phyloP scores from a whole-genome alignment of 2,113 vertebrate species.

The Halichoeres trimaculatus region DNA sequence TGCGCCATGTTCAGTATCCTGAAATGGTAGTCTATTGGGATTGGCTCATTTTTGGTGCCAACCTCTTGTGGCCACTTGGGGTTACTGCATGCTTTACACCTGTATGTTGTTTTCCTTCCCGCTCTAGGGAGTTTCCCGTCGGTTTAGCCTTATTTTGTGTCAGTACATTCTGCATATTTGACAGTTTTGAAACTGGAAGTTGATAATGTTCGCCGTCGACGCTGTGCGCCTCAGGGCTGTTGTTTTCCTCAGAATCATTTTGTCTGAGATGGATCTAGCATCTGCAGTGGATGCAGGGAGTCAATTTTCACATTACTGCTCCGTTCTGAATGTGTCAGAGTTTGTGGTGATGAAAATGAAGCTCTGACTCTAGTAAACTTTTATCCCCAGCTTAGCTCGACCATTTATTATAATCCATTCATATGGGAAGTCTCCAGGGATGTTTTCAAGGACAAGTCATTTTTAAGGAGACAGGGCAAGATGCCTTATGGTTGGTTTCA shows the following conservation, averaged over 20 bases:
- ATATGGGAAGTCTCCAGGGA: slow-evolving; percentile 45
- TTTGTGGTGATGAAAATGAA: slow-evolving; percentile 44
- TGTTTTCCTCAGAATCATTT: slow-evolving; percentile 14
- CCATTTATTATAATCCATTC: slow-evolving; percentile 68
- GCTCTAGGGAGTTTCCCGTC: neutral
- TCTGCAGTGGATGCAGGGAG: slow-evolving; percentile 6
- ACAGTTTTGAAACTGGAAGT: neutral
- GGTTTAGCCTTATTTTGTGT: neutral
- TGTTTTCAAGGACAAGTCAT: slow-evolving; percentile 63
- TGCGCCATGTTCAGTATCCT: no score
- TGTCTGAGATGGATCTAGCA: slow-evolving; percentile 4
- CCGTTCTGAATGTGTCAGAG: slow-evolving; percentile 35
- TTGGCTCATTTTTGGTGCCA: neutral
- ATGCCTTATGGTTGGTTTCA: slow-evolving; percentile 52
- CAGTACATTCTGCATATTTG: slow-evolving; percentile 6
- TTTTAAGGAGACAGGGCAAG: slow-evolving; percentile 44
- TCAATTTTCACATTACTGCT: slow-evolving; percentile 18
- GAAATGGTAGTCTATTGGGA: no score
- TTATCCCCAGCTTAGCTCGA: slow-evolving; percentile 47
- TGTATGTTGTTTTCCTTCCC: neutral
- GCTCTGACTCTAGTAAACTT: slow-evolving; percentile 38
- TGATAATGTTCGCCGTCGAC: slow-evolving; percentile 25
- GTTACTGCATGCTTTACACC: neutral
- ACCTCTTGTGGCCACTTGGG: neutral
- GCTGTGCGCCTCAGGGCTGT: slow-evolving; percentile 5